Base-by-base conservation (phyloP, 2,888 invertebrate species). In the Quadroppia sp. region DNA sequence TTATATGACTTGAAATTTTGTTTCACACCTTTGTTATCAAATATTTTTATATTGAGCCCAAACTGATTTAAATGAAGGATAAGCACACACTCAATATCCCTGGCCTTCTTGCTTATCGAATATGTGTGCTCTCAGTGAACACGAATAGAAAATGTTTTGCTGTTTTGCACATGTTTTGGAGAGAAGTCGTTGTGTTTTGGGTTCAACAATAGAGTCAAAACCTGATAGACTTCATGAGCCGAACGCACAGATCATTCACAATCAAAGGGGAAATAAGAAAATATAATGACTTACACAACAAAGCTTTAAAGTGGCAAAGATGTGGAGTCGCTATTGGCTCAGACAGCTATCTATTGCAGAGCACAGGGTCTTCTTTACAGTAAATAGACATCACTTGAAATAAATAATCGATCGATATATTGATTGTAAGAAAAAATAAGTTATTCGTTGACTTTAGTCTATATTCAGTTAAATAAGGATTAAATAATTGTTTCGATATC, bases 401-500 rank as follows among this genome's bases (percentile, higher is more conserved):
- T 69, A 69, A 69, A 45, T 69, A 69, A 69, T 7, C 69, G 67
- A 67, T 67, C 67, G 28, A 69, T 69, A 69, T 69, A 69, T 69
- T 25, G 69, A 69, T 69, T 30, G 59, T 2, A 11, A 13, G 2
- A 15, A 25, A 45, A 69, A 69, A 69, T 69, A 69, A 69, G 20
- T 23, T 23, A 7, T 17, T n/a, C 17, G 17, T 69, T 11, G 25
- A 11, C 13, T 11, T 1, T 9, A 28, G 23, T 13, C 45, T 69
- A 25, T 20, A 20, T 25, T 53, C 17, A 45, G 45, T 45, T 45
- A 45, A 28, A 40, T 64, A 30, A 64, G 40, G 32, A 64, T 64
- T 69, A 69, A 69, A 69, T 69, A 69, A 69, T 69, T 45, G 36
- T 36, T 36, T 36, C 36, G 4, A 36, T 36, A n/a, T n/a, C n/a